Base-by-base conservation (phyloP, 2,888 invertebrate genomes). In the Nephrocerus scutellatus region DNA sequence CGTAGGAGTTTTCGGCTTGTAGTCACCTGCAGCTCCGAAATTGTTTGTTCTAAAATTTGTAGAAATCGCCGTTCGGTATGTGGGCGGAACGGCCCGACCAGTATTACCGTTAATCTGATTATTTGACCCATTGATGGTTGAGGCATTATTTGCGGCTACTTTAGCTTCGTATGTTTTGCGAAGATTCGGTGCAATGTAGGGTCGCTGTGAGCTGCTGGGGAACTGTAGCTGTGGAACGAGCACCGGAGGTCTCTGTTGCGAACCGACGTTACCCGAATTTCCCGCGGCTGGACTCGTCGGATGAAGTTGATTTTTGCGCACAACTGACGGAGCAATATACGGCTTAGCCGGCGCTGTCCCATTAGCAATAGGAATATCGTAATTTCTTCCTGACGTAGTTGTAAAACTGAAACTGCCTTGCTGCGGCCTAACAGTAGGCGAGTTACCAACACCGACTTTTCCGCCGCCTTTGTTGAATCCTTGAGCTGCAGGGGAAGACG, bases 171-270 rank as follows among this genome's bases (percentile, higher is more conserved):
- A 44, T 21, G 53, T 55, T 43, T 60, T 62, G 12, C 64, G 57
- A 30, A 66, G 29, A 44, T 54, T 63, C 20, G 66, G 66, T 22
- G 66, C 60, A 37, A 63, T 52, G 41, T 65, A 64, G 14, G 66
- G 63, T n/a, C 64, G 59, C 42, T 65, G 66, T 7, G 44, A 44
- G 48, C 65, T 66, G 38, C 65, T 57, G 32, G 54, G 52, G 9
- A 51, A 24, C n/a, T n/a, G n/a, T n/a, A n/a, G n/a, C n/a, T n/a
- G n/a, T n/a, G n/a, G n/a, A n/a, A n/a, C n/a, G n/a, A n/a, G n/a
- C n/a, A n/a, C n/a, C n/a, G n/a, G n/a, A n/a, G n/a, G n/a, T n/a
- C n/a, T n/a, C n/a, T n/a, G n/a, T n/a, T n/a, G n/a, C n/a, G n/a
- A n/a, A n/a, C n/a, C n/a, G n/a, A n/a, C n/a, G n/a, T n/a, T n/a